Percentiles rank a stretch among this genome's conserved stretches.
Evolutionary conservation across 2,797 vertebrate genomes (phyloP).

Genomic region (Cryptoblepharus egeriae): DNA sequence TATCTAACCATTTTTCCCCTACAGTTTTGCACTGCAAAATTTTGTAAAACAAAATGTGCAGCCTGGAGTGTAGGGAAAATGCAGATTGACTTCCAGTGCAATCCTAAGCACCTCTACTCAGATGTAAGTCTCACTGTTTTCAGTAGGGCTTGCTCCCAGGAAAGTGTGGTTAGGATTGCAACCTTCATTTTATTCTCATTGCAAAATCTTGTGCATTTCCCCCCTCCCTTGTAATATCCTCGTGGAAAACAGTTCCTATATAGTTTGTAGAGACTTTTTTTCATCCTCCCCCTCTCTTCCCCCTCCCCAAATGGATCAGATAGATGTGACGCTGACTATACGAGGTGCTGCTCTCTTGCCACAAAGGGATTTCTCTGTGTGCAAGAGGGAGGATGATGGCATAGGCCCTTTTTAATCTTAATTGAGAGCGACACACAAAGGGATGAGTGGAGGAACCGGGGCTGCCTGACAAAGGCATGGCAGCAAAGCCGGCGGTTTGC

Average conservation of each 20-base stretch:
- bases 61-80: background rate
- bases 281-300: background rate
- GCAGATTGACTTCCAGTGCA: background rate
- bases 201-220: background rate
- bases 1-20: background rate
- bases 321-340: slow-evolving; percentile 54
- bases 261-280: background rate
- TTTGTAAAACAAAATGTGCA: background rate
- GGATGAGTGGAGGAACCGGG: slow-evolving; percentile 64
- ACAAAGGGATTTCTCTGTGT: slow-evolving; percentile 54
- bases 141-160: too few relatives aligned
- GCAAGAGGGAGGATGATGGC: slow-evolving; percentile 59
- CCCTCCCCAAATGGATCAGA: slow-evolving; percentile 46
- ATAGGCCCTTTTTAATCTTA: slow-evolving; percentile 76
- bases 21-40: background rate
- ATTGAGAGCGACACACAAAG: slow-evolving; percentile 71
- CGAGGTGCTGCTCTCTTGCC: slow-evolving; percentile 54
- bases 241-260: background rate
- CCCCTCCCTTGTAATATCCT: background rate
- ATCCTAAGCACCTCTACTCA: too few relatives aligned
- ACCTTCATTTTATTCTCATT: background rate
- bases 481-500: slow-evolving; percentile 84
- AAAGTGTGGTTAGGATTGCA: too few relatives aligned
- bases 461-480: slow-evolving; percentile 62
- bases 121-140: too few relatives aligned